These are phyloP conservation scores for Trichonephila clavata DNA, from an alignment of 1,140 invertebrate genomes.

Conservation along the genomic window DNA sequence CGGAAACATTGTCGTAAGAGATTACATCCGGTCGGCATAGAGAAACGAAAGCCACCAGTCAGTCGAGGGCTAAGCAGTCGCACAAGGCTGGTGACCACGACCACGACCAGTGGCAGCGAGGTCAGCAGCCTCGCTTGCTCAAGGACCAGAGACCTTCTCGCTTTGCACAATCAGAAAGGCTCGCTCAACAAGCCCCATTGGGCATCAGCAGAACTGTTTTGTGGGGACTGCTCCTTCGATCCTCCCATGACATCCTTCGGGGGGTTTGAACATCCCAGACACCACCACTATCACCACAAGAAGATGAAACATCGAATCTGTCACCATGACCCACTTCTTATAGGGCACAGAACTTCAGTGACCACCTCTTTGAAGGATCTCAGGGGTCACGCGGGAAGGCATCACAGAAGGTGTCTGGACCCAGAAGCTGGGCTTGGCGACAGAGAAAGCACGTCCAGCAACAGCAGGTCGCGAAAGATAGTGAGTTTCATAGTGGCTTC, in stretches of 20 bases:
- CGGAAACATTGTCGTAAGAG: slow-evolving; percentile 70
- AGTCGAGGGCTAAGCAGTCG: slow-evolving; percentile 43
- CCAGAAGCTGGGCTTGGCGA: slow-evolving; percentile 42
- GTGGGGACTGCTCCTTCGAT: not conserved
- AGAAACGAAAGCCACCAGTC: not conserved
- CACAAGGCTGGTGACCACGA: slow-evolving; percentile 52
- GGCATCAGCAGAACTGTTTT: slow-evolving; percentile 59
- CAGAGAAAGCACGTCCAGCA: slow-evolving; percentile 52
- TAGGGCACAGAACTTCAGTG: slow-evolving; percentile 51
- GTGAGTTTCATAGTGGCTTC: slow-evolving; percentile 71
- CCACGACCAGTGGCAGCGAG: slow-evolving; percentile 60
- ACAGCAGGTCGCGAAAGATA: slow-evolving; percentile 67
- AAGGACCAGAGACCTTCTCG: slow-evolving; percentile 66
- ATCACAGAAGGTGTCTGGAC: slow-evolving; percentile 43
- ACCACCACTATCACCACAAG: slow-evolving; percentile 71
- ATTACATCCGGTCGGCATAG: slow-evolving; percentile 22
- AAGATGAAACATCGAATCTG: slow-evolving; percentile 68
- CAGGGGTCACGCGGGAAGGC: not conserved
- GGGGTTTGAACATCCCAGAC: not conserved
- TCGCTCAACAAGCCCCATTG: slow-evolving; percentile 58
- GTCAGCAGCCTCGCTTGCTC: slow-evolving; percentile 72
- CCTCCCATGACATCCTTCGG: not conserved
- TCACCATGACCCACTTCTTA: slow-evolving; percentile 59
- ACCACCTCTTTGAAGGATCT: slow-evolving; percentile 66
- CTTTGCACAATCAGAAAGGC: slow-evolving; percentile 57